Evolutionary conservation across 2,113 vertebrate genomes (phyloP), one percentile per base, ranked within the genome.

Genomic region (Rana temporaria): DNA sequence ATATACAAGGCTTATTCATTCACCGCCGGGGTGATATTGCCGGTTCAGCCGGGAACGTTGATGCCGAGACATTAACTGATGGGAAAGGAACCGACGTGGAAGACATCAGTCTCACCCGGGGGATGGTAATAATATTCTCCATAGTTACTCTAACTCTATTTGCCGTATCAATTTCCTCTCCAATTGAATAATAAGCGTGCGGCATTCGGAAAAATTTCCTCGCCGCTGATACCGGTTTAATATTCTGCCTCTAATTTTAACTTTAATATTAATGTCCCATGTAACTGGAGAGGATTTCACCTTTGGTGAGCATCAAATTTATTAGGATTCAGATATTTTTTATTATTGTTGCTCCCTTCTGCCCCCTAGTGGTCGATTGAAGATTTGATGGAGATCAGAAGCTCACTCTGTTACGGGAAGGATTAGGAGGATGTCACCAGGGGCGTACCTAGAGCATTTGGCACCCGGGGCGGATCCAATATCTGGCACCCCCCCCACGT

Each of bases 131-230:
- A 74, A 65, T 57, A 24, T 32, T 26, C 26, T 18, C 19, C 15
- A 52, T 74, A 65, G 19, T 75, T 75, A 56, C 38, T 74, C 74
- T 74, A 82, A 82, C 70, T 74, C 62, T 74, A 74, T 82, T 82
- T 74, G 68, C 70, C 18, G 24, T 82, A 74, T 82, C 70, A 82
- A 82, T 82, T 66, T 82, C 80, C 80, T 74, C 48, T 66, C 19
- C 48, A 66, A 32, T 82, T 73, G 65, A 56, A 78, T 79, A 79
- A 79, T 67, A 59, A 26, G 57, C 48, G 34, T 16, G 19, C 7
- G 7, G 48, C 12, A 56, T 66, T 73, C 55, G 20, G 34, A 52
- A n/a, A n/a, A 48, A 30, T 70, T 56, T 22, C 52, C n/a, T 71
- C 42, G 11, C 18, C 24, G 20, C 34, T 73, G 64, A 81, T 65